Evolutionary conservation across 53 echinoderm and acorn worm species (phyloP).

Genomic region (Luidia sarsii): DNA sequence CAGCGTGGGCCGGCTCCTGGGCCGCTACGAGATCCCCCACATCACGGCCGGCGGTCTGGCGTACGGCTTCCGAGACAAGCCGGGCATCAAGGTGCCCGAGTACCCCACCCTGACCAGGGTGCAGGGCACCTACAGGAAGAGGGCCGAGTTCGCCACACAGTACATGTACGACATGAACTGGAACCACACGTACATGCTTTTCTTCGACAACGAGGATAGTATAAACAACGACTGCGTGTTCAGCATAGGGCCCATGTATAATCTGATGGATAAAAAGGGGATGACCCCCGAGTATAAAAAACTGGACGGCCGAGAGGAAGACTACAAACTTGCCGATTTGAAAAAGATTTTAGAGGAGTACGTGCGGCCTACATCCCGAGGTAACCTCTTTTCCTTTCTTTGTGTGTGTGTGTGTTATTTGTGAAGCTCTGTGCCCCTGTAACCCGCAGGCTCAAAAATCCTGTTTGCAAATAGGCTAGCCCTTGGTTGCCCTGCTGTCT

Average conservation of each 20-base stretch:
- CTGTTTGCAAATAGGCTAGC: background rate
- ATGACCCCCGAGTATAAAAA: slow-evolving; percentile 18
- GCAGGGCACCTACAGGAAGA: slow-evolving; percentile 61
- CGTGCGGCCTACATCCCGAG: slow-evolving; percentile 23
- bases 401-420: background rate
- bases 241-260: slow-evolving; percentile 21
- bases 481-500: background rate
- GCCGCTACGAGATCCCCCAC: slow-evolving; percentile 73
- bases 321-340: background rate
- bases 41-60: slow-evolving; percentile 78
- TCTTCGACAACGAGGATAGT: slow-evolving; percentile 22
- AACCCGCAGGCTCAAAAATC: background rate
- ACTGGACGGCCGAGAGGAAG: background rate
- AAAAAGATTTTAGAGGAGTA: background rate
- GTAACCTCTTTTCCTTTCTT: slow-evolving; percentile 11
- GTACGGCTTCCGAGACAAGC: slow-evolving; percentile 25
- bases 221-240: slow-evolving; percentile 35
- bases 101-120: slow-evolving; percentile 62
- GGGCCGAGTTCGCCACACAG: slow-evolving; percentile 5
- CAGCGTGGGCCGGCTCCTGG: slow-evolving; percentile 68
- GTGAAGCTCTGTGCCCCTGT: background rate
- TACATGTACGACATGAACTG: slow-evolving; percentile 26
- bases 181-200: slow-evolving; percentile 35
- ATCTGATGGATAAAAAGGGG: slow-evolving; percentile 11
- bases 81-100: background rate